A percentile compares a stretch with the other conserved stretches of the same genome.
phyloP scores from a whole-genome alignment of 2,797 vertebrate species.

The Brachyalestes nurse region DNA sequence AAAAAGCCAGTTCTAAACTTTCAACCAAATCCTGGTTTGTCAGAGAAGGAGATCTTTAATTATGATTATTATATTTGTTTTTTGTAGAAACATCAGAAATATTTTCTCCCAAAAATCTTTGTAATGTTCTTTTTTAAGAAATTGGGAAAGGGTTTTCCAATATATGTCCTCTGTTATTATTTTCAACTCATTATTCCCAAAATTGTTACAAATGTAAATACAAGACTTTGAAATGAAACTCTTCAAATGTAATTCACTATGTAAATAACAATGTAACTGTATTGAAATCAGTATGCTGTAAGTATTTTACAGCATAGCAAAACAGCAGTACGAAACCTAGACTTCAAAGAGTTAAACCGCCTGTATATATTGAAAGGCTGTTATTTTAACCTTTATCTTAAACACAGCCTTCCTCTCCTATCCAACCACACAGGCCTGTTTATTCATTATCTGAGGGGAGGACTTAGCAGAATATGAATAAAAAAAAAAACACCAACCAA shows the following conservation, averaged over 20 bases:
- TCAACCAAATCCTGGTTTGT: too few relatives aligned
- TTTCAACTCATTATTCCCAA: too few relatives aligned
- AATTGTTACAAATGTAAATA: too few relatives aligned
- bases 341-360: background rate
- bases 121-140: too few relatives aligned
- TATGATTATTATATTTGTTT: too few relatives aligned
- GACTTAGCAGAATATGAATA: background rate
- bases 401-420: background rate
- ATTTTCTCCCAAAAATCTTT: too few relatives aligned
- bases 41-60: background rate
- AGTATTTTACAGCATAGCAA: background rate
- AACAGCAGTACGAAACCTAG: background rate
- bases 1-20: too few relatives aligned
- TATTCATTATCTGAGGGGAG: background rate
- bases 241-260: background rate
- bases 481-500: too few relatives aligned
- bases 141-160: too few relatives aligned
- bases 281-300: background rate
- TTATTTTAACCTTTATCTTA: slow-evolving; percentile 1
- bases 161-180: too few relatives aligned
- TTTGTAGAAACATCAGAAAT: too few relatives aligned
- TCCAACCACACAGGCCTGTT: background rate
- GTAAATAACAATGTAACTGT: background rate
- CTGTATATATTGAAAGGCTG: slow-evolving; percentile 11
- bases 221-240: too few relatives aligned